phyloP scores from a whole-genome alignment of 2,888 invertebrate species.

The Seladonia tumulorum region DNA sequence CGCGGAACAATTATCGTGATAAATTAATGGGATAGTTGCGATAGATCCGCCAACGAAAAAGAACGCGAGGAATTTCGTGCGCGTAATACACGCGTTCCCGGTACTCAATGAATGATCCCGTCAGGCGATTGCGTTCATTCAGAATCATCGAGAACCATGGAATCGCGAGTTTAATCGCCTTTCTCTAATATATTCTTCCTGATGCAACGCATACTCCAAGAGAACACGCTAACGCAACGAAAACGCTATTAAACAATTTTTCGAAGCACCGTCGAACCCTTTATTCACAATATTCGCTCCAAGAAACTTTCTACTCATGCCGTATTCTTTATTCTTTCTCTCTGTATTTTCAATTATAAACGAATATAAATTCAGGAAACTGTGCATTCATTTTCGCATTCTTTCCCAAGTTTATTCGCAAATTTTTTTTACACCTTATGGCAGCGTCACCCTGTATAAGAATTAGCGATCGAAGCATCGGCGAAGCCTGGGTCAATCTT shows the following conservation, averaged over 20 bases:
- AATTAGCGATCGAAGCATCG: no score
- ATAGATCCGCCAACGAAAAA: conserved; percentile 34
- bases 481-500: no score
- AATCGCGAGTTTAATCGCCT: not conserved
- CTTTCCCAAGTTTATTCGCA: not conserved
- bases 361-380: not conserved
- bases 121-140: conserved; percentile 22
- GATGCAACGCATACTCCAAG: not conserved
- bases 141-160: conserved; percentile 18
- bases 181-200: conserved; percentile 4
- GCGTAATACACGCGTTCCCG: conserved; percentile 40
- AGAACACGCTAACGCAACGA: not conserved
- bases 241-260: not conserved
- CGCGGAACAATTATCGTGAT: conserved; percentile 24
- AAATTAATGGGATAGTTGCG: conserved; percentile 55
- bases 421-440: not conserved
- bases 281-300: not conserved
- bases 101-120: conserved; percentile 38
- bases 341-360: not conserved
- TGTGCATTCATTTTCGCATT: not conserved
- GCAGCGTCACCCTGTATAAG: not conserved
- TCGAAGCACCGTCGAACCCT: not conserved
- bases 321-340: no score
- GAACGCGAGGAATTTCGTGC: conserved; percentile 47
- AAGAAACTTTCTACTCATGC: not conserved